Percentiles rank a stretch among this genome's conserved stretches.
Conservation (phyloP, 2,797 vertebrate genomes). For the Manis crassicaudata region DNA sequence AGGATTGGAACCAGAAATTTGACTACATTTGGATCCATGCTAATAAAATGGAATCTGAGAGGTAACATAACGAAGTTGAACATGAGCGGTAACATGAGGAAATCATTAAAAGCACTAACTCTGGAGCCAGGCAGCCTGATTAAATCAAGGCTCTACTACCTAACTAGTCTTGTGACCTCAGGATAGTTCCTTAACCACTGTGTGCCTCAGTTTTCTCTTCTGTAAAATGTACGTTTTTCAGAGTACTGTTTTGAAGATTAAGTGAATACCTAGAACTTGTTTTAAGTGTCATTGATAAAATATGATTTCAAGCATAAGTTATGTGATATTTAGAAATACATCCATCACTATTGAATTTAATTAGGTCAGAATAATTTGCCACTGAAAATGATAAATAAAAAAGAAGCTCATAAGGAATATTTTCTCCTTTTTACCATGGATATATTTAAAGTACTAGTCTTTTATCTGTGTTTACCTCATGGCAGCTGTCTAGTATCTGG, state of each 20-base stretch:
- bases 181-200: neutral
- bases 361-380: neutral
- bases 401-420: neutral
- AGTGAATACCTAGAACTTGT: neutral
- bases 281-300: neutral
- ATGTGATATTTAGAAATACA: neutral
- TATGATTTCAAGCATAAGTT: neutral
- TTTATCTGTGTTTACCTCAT: slow-evolving; percentile 2
- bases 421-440: neutral
- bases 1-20: neutral
- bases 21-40: neutral
- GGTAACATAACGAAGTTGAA: neutral
- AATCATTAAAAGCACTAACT: neutral
- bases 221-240: neutral
- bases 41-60: neutral
- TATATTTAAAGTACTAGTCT: neutral
- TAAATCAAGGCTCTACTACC: neutral
- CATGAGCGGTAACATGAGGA: neutral
- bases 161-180: neutral
- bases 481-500: neutral
- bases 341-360: neutral
- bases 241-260: neutral
- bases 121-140: neutral
- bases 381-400: neutral
- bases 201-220: neutral